Conservation (phyloP, 2,113 vertebrate species). For the Plecturocebus donacophilus region DNA sequence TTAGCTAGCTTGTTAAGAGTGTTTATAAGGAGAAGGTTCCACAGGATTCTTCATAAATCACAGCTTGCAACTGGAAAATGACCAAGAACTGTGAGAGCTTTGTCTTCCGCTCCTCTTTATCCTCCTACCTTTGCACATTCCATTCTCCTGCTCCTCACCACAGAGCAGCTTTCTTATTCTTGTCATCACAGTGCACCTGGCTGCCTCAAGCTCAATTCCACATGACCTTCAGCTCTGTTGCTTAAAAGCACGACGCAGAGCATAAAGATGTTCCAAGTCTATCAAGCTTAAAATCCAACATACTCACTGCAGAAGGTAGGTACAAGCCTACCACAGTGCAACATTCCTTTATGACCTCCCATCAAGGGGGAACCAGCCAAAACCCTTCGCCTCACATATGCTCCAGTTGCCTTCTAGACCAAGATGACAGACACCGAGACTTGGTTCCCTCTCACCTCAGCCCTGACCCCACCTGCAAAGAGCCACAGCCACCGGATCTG, state of each 20-base stretch:
- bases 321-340: no score
- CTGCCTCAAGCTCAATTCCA: not conserved
- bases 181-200: rapidly evolving
- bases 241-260: not conserved
- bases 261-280: not conserved
- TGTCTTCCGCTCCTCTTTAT: not conserved
- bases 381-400: not conserved
- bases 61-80: not conserved
- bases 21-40: not conserved
- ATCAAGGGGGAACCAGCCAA: no score
- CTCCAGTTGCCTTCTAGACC: not conserved
- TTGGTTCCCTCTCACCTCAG: not conserved
- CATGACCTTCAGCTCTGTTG: not conserved
- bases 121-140: rapidly evolving
- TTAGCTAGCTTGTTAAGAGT: not conserved
- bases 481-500: not conserved
- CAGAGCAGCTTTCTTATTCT: not conserved
- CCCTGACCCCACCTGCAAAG: not conserved
- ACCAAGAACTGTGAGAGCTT: rapidly evolving
- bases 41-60: not conserved
- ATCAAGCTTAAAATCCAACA: not conserved
- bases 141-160: not conserved
- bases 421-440: not conserved
- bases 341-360: not conserved
- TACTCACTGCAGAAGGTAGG: not conserved